Conservation (phyloP, 2,113 vertebrate genomes). For the Acanthochromis polyacanthus region DNA sequence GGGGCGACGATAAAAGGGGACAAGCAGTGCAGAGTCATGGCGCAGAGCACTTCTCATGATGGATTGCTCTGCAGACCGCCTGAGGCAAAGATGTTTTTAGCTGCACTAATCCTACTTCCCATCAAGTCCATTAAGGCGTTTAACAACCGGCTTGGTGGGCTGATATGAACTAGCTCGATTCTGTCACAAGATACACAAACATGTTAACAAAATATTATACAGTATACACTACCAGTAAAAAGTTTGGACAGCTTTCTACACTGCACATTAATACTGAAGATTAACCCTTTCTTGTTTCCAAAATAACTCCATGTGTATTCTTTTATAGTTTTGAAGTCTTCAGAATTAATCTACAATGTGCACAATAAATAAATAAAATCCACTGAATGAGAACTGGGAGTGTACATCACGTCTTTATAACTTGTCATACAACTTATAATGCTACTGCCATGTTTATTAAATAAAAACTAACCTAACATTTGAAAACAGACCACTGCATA, state of each 20-base stretch:
- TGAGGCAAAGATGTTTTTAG: slow-evolving; percentile 68
- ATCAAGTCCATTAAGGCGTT: slow-evolving; percentile 60
- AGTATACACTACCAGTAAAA: too few species aligned
- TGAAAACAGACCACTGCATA: background rate
- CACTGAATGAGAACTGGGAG: too few species aligned
- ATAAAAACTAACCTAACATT: background rate
- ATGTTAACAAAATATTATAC: background rate
- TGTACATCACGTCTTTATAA: rapidly evolving
- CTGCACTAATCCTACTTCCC: slow-evolving; percentile 56
- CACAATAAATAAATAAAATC: too few species aligned
- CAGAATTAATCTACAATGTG: too few species aligned
- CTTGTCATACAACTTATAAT: background rate
- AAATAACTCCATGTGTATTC: too few species aligned
- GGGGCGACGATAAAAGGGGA: slow-evolving; percentile 34
- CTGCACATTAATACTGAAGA: too few species aligned
- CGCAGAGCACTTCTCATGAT: slow-evolving; percentile 61
- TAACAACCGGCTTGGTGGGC: slow-evolving; percentile 30
- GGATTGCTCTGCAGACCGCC: slow-evolving; percentile 61
- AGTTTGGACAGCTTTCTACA: too few species aligned
- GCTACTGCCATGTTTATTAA: background rate
- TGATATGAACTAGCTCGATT: slow-evolving; percentile 11
- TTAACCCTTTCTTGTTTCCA: too few species aligned
- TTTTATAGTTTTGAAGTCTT: too few species aligned
- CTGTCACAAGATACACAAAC: slow-evolving; percentile 3
- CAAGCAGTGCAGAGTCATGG: slow-evolving; percentile 44